Evolutionary conservation across 2,888 invertebrate species (phyloP).

Genomic region (Troides oblongomaculatus): DNA sequence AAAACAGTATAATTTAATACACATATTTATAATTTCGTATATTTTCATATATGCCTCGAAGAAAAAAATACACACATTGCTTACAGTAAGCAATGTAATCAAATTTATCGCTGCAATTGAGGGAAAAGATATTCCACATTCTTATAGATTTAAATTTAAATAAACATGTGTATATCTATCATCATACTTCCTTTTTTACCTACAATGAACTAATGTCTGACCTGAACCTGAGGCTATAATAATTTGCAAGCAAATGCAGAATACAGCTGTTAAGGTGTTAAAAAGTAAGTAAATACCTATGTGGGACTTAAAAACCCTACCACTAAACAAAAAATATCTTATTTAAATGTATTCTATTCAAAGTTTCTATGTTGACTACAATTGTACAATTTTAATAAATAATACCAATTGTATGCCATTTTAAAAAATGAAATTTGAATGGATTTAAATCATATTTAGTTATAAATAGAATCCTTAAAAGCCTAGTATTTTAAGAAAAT

Average conservation of each 20-base stretch:
- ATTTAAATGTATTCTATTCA: no score
- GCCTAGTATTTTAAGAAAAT: conserved; percentile 6
- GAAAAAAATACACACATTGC: neutral
- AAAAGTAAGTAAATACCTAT: no score
- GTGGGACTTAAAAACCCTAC: no score
- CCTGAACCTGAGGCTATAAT: no score
- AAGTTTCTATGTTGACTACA: no score
- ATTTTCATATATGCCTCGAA: no score
- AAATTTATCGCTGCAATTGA: neutral
- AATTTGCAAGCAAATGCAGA: no score
- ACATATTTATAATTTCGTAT: no score
- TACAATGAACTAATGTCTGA: no score
- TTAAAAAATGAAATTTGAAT: neutral
- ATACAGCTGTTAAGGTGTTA: no score
- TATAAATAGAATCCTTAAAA: neutral
- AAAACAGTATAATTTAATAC: no score
- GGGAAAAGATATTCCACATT: neutral
- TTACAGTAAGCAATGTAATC: neutral
- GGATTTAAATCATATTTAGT: neutral
- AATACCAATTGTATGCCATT: neutral
- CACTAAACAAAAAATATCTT: no score
- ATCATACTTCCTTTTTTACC: neutral
- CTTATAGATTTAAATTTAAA: neutral
- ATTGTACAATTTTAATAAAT: neutral
- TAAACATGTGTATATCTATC: neutral